Evolutionary conservation across 2,888 invertebrate species (phyloP).

Genomic region (Drosophila nr. medialis): DNA sequence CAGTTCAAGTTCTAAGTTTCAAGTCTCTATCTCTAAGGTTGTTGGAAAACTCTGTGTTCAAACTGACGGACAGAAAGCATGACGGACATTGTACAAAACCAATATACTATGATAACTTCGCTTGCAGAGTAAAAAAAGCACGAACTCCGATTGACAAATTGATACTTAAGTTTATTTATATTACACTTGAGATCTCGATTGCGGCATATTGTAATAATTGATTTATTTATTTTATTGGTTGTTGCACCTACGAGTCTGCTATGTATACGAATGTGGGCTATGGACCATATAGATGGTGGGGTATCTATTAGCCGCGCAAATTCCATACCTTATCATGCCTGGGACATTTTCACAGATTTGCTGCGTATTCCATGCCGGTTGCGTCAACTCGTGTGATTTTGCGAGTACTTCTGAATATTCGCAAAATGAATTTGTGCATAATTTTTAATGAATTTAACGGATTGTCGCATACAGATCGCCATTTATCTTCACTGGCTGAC

Average conservation of each 20-base stretch:
- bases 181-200: neutral
- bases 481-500: conserved; percentile 55
- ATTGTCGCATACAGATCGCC: conserved; percentile 65
- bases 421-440: conserved; percentile 66
- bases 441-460: conserved; percentile 70
- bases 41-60: too few species aligned
- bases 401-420: conserved; percentile 33
- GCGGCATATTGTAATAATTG: neutral
- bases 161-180: neutral
- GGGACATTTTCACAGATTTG: neutral
- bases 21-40: neutral
- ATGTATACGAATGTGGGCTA: neutral
- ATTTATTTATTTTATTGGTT: neutral
- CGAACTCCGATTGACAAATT: neutral
- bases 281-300: neutral
- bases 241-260: neutral
- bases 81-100: neutral
- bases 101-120: neutral
- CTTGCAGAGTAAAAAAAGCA: neutral
- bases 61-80: too few species aligned
- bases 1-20: neutral
- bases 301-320: neutral
- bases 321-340: neutral
- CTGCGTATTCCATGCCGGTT: conserved; percentile 17
- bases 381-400: conserved; percentile 3